Conservation (phyloP, 2,113 vertebrate species). For the Nothobranchius furzeri region DNA sequence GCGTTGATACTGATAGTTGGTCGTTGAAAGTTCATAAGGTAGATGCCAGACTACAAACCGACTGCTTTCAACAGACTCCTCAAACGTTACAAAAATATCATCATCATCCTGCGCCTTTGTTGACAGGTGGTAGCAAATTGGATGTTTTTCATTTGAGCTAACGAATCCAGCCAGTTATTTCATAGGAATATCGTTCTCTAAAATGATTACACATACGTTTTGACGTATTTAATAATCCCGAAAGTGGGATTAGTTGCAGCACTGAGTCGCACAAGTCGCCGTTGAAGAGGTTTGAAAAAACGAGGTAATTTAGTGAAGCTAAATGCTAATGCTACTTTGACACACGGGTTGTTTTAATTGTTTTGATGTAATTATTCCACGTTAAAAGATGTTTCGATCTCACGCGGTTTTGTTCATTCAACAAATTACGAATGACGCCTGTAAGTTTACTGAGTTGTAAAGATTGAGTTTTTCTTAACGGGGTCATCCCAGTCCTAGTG, state of each 20-base stretch:
- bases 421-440: too few relatives aligned
- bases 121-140: conserved; percentile 38
- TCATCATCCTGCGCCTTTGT: conserved; percentile 68
- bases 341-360: background rate
- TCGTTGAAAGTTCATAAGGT: background rate
- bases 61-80: background rate
- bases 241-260: conserved; percentile 34
- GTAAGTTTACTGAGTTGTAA: too few relatives aligned
- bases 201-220: conserved; percentile 36
- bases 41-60: background rate
- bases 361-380: background rate
- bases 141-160: conserved; percentile 13
- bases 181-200: background rate
- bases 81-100: conserved; percentile 2
- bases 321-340: conserved; percentile 6
- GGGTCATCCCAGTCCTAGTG: too few relatives aligned
- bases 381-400: background rate
- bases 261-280: conserved; percentile 1
- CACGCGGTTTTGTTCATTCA: too few relatives aligned
- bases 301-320: conserved; percentile 47
- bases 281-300: conserved; percentile 27
- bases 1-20: accelerated
- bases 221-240: conserved; percentile 41
- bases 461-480: too few relatives aligned
- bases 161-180: background rate